Evolutionary conservation across 2,797 vertebrate genomes (phyloP), one percentile per base, ranked within the genome.

Genomic region (Pteronotus mesoamericanus): DNA sequence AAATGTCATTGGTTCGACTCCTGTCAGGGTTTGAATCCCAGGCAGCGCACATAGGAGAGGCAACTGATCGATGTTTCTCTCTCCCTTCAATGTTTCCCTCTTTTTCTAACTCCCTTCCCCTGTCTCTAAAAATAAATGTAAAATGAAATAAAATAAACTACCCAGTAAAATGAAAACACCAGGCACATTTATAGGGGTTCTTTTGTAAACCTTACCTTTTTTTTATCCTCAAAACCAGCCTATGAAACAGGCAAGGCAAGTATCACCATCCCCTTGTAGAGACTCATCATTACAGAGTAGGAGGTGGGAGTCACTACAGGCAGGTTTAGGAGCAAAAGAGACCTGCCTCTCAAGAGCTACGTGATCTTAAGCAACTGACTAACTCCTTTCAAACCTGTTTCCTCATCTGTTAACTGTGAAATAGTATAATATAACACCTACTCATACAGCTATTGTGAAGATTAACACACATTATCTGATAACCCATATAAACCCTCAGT

Each of bases 181-280:
- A 57, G 51, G 37, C n/a, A 89, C 14, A 39, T 80, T 37, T 69
- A 51, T 32, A 82, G 69, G 8, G 77, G n/a, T 61, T 96, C 15
- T 84, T 82, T 77, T 74, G 37, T 51, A 96, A 94, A 95, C 29
- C 32, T 91, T 77, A 89, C 3, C 26, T 61, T 96, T 88, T n/a
- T 87, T 61, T 94, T 26, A 72, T 77, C 92, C 51, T 82, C 55
- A 72, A 72, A 77, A 53, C 22, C 44, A 93, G 24, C 24, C 80
- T 69, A 79, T 34, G 34, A 97, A 95, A 94, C 32, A 89, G 21
- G 22, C n/a, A 94, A 89, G 34, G 37, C 46, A 94, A 87, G 29
- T 75, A 69, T 80, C 37, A 94, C 66, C 78, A 93, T 48, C 48
- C 10, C 34, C 75, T 88, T 64, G 77, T 86, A 96, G 94, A 94